Evolutionary conservation across 2,113 vertebrate species (phyloP), one percentile per base, ranked within the genome.

Genomic region (Anthoscopus minutus): DNA sequence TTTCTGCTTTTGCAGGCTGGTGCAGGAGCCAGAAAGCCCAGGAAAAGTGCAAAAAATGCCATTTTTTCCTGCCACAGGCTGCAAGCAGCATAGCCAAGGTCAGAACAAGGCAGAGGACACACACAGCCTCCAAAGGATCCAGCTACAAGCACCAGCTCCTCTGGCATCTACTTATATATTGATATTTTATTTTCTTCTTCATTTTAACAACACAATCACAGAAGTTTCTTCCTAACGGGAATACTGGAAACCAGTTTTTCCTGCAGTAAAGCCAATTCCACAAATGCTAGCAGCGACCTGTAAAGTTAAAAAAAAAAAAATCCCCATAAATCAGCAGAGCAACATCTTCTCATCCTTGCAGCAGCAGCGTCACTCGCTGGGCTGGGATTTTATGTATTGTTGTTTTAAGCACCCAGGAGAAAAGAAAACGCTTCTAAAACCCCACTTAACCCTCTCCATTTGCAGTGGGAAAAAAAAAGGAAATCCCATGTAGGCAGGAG

Each of bases 201-300:
- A 1, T 61, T 89, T 92, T 42, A 89, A 86, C 82, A 70, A 77
- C 76, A 73, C 0, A 3, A 35, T 35, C 0, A 0, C 74, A 81
- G 45, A 73, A 58, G 67, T 88, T 95, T 86, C 71, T 80, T 92
- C 86, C 67, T 83, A 90, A 83, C 0, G 6, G 79, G 82, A 92
- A 69, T 31, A 76, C 76, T 73, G 67, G 51, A 94, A 94, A 94
- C 92, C 69, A 93, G 85, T 89, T 94, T 89, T 91, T 90, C 81
- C 92, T 88, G 93, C 92, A 78, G 82, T 60, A 62, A 77, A 66
- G 71, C 71, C 85, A 89, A 93, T 87, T 91, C 81, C 77, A 76
- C 45, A 89, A 87, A 92, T 60, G 50, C 81, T 92, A 91, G 56
- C 88, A 86, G 44, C 79, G 93, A 93, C 91, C 91, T 86, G 69